A percentile compares a stretch with the other conserved stretches of the same genome.
Conservation (phyloP, 2,113 vertebrate genomes). For the Poeciliopsis retropinna region DNA sequence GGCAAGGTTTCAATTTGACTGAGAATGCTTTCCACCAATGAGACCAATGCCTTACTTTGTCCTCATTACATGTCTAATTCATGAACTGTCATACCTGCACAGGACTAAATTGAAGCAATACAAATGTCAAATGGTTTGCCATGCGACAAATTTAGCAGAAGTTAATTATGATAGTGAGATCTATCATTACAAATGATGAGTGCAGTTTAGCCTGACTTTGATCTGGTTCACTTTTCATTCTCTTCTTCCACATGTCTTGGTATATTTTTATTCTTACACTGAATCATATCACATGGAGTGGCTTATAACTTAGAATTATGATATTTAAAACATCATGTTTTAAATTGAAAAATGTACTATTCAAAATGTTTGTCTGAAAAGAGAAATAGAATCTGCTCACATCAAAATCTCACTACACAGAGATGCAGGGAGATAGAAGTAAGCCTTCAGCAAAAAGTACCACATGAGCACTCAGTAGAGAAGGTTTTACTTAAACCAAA, state of each 20-base stretch:
- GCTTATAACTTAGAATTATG: background rate
- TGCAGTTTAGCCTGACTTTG: background rate
- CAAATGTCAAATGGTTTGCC: background rate
- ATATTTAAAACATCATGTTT: background rate
- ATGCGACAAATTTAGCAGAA: conserved; percentile 35
- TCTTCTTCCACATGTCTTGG: background rate
- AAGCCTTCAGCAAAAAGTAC: conserved; percentile 8
- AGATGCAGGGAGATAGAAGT: conserved; percentile 10
- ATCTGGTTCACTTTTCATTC: background rate
- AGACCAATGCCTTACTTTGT: conserved; percentile 41
- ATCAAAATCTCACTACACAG: background rate
- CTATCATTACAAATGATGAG: conserved; percentile 9
- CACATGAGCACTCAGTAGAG: conserved; percentile 51
- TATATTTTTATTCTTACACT: background rate
- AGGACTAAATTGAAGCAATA: conserved; percentile 23
- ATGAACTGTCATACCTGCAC: conserved; percentile 36
- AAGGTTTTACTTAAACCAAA: conserved; percentile 73
- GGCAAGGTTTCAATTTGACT: conserved; percentile 22
- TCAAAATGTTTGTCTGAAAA: conserved; percentile 10
- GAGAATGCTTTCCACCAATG: conserved; percentile 22
- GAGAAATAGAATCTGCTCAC: background rate
- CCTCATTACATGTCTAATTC: conserved; percentile 23
- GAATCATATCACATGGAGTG: background rate
- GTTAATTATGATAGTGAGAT: conserved; percentile 38
- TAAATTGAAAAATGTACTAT: conserved; percentile 9